Evolutionary conservation across 2,113 vertebrate species (phyloP), one percentile per base, ranked within the genome.

Genomic region (Choloepus hoffmanni): DNA sequence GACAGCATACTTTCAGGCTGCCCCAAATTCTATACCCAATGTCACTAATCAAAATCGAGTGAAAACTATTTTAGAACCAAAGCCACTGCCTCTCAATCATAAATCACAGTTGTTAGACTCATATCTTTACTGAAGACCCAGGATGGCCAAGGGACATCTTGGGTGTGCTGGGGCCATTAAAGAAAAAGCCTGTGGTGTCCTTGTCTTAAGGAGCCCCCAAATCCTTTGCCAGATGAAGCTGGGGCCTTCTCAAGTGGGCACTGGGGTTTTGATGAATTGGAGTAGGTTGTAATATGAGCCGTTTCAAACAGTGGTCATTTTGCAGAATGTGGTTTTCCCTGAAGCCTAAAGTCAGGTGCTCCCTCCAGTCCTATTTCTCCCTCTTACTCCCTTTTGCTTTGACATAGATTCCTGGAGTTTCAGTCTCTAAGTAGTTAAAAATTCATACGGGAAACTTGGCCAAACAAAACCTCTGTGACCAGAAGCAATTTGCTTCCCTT

Each of bases 401-500:
- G 65, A 92, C 63, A 92, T 72, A 30, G 26, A 90, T 97, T 96
- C 86, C 81, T 94, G 82, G 94, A 96, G 68, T 95, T 81, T 67
- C 62, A 62, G 93, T 84, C 93, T 63, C 94, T 73, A 91, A 83
- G 95, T n/a, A 24, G 65, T 96, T 97, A 89, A 96, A 92, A 93
- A 94, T 28, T 68, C 62, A 72, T 2, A 19, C 48, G 93, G 76
- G 78, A 97, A 97, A 96, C 81, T 85, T 97, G 90, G 89, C 88
- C 93, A 97, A 96, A 43, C 90, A 89, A 96, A 96, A 82, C 3
- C 73, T 96, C 79, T 96, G 70, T 89, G 87, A 93, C 85, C 89
- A 98, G 92, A 92, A 97, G 91, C 5, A 4, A 90, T 96, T 95
- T 91, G 26, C 94, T 97, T 97, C 90, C n/a, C 67, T 94, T 90